Evolutionary conservation across 2,888 invertebrate species (phyloP), one percentile per base, ranked within the genome.

Genomic region (Eristalinus sepulchralis): DNA sequence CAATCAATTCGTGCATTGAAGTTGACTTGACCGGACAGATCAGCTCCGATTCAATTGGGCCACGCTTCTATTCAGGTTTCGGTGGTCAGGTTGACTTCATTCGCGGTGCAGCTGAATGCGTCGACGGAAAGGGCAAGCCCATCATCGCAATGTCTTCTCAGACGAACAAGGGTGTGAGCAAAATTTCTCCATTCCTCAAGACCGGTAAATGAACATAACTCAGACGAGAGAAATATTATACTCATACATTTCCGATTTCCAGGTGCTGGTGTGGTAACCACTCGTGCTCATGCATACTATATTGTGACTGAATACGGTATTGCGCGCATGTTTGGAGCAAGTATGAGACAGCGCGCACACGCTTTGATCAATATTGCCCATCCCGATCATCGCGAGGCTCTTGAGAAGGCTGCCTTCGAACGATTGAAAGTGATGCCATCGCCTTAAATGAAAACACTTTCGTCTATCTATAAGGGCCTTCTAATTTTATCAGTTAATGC

Each of bases 1-100:
- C 98, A 78, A 98, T 99, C 90, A 99, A 99, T 93, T 98, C 98
- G 0, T 98, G 97, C 92, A 97, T 99, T 89, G 98, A 99, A 93
- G 96, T 95, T 0, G 99, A 99, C 92, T 93, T 99, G 68, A 98
- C 98, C 0, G 99, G 99, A 0, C 99, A 99, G 93, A 95, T 99
- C 22, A 96, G 96, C 88, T 95, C 98, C 0, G 99, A 99, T 91
- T 98, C 98, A 27, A 98, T 99, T 89, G 98, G 98, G 11, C 89
- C 92, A 27, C 90, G 92, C 1, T 92, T 93, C 89, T 96, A 94
- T 91, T 96, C 95, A 0, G 98, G 98, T 9, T 97, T 98, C 92
- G 98, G 98, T 11, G 98, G 98, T 0, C 98, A 98, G 91, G 96
- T 98, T 53, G 98, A 98, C 93, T 98, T 98, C 92, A 96, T 98